These are phyloP conservation scores for Parthenolecanium corni DNA, from an alignment of 2,888 invertebrate genomes.

Conservation along the genomic window DNA sequence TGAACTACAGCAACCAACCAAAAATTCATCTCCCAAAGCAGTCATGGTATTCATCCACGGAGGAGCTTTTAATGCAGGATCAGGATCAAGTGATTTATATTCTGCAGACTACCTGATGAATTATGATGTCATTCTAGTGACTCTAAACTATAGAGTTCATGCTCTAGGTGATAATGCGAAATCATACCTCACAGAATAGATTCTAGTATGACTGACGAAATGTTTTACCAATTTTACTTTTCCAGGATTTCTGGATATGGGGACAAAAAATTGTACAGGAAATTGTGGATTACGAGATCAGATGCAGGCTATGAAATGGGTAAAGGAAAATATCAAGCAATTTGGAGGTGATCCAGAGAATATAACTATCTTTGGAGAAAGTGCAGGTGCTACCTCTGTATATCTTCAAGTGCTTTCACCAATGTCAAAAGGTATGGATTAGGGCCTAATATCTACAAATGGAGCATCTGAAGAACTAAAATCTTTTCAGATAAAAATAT, in stretches of 20 bases:
- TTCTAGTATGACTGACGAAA: background rate
- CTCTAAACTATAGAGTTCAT: constrained; percentile 62
- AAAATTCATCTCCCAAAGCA: constrained; percentile 40
- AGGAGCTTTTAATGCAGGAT: constrained; percentile 60
- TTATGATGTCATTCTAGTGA: constrained; percentile 58
- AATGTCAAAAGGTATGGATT: constrained; percentile 19
- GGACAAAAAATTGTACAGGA: constrained; percentile 29
- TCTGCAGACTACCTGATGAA: constrained; percentile 53
- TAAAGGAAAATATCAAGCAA: constrained; percentile 45
- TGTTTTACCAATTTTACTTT: background rate
- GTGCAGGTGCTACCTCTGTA: constrained; percentile 30
- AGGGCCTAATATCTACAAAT: too few relatives aligned
- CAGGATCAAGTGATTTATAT: constrained; percentile 51
- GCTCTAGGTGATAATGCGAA: constrained; percentile 42
- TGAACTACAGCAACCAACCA: constrained; percentile 2
- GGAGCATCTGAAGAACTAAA: too few relatives aligned
- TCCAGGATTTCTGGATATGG: constrained; percentile 30
- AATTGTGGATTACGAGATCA: constrained; percentile 47
- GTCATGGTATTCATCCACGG: constrained; percentile 67
- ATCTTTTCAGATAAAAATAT: too few relatives aligned
- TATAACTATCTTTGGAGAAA: constrained; percentile 41
- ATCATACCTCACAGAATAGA: background rate
- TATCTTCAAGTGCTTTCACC: constrained; percentile 30
- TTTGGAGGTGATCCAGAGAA: constrained; percentile 48
- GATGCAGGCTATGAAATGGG: constrained; percentile 48